Evolutionary conservation across 2,888 invertebrate species (phyloP), one percentile per base, ranked within the genome.

Genomic region (Tridacna crocea): DNA sequence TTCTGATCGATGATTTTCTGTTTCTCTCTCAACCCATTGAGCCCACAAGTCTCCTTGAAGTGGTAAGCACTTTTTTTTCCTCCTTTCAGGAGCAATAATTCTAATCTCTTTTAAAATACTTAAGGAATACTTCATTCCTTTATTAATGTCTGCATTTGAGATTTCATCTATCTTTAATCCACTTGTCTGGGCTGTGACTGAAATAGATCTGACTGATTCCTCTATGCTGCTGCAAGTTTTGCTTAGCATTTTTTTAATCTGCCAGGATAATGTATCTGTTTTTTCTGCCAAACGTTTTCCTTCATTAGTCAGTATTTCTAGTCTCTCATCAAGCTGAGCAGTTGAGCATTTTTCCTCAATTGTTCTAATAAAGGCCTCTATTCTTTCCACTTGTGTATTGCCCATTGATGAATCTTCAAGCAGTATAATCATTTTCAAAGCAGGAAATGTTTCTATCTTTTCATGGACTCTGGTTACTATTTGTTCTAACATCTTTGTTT

Each of bases 221-320:
- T 58, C 58, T 58, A 58, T 58, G 58, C 58, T 58, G n/a, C 17
- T 58, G n/a, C 19, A 19, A 58, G 2, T 26, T n/a, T 61, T n/a
- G 11, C 22, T 13, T 15, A 58, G 11, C 26, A 70, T 70, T 72
- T 61, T 46, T 24, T 58, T 47, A 15, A 70, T 72, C 47, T 48
- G 27, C 36, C 22, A 24, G 17, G 11, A 47, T n/a, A 77, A 24
- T 3, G 2, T 19, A 17, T 47, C 74, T 19, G 55, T 48, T 0
- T 26, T 65, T 13, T 74, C 77, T n/a, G 72, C 55, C 1, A 77
- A 11, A 15, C 55, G 27, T 36, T 47, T n/a, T 8, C 47, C 61
- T 24, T 70, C 77, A 22, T 27, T 22, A 4, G 27, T 17, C n/a
- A 77, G 15, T 47, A 72, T 48, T 24, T 77, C 77, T 46, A 77